These are phyloP conservation scores for Diachasmimorpha longicaudata DNA, from an alignment of 1,140 invertebrate genomes.

Conservation along the genomic window DNA sequence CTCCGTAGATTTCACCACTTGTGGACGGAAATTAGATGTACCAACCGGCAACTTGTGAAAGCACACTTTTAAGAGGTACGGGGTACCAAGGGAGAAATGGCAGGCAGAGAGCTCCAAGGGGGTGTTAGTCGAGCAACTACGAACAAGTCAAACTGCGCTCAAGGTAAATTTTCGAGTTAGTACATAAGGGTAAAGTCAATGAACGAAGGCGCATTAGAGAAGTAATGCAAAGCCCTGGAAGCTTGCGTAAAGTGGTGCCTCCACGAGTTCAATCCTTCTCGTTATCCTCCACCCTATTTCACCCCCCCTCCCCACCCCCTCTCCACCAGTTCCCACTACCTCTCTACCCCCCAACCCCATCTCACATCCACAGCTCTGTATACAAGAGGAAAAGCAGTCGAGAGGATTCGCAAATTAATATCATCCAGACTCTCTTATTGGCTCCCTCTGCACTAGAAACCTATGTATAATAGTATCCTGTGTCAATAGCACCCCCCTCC, in stretches of 20 bases:
- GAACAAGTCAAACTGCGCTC: conserved; percentile 1
- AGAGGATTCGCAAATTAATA: conserved; percentile 6
- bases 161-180: conserved; percentile 5
- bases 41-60: conserved; percentile 18
- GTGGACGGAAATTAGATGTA: conserved; percentile 26
- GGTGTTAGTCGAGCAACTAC: not conserved
- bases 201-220: conserved; percentile 4
- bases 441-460: not conserved
- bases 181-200: conserved; percentile 9
- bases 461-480: conserved; percentile 34
- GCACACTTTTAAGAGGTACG: not conserved
- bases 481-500: conserved; percentile 41
- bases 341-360: no score
- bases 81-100: not conserved
- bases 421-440: conserved; percentile 18
- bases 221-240: conserved; percentile 1
- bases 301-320: not conserved
- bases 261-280: not conserved
- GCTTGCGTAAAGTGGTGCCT: conserved; percentile 4
- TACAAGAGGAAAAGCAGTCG: not conserved
- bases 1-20: conserved; percentile 24
- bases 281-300: no score
- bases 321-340: not conserved
- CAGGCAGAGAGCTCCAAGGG: not conserved
- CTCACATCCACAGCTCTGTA: not conserved